Base-by-base conservation (phyloP, 2,113 vertebrate species). In the Tympanuchus pallidicinctus region DNA sequence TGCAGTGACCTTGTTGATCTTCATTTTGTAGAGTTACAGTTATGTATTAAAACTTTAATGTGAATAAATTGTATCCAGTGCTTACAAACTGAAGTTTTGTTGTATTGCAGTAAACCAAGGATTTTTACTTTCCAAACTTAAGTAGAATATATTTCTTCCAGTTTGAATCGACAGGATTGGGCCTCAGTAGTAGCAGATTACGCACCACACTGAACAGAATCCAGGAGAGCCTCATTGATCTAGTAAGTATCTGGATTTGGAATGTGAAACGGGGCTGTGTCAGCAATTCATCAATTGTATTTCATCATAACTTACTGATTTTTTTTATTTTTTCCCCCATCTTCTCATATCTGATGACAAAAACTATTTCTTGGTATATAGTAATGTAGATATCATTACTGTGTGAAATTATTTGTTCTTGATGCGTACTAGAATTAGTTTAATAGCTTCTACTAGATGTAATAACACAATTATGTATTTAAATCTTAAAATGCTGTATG, bases 181-280 rank as follows among this genome's bases (percentile, higher is more conserved):
- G 99, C 67, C 98, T 99, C 80, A 99, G 99, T 96, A 99, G 99
- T 97, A 99, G 99, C 97, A 97, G 99, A 97, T 97, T 99, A 86
- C 98, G 99, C 76, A 99, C 99, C 61, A 99, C 99, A 2, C 97
- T 99, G 82, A 99, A 98, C 98, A 98, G 99, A 95, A 99, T 99
- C 96, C 99, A 99, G 83, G 99, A 99, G 97, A 99, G 98, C 95
- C 98, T 99, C 89, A 99, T 99, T 92, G 99, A 99, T 96, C 88
- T 99, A 98, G 99, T 99, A 97, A 98, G 99, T 95, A 82, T 67
- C 30, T 71, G 90, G 36, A 54, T 52, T 92, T 92, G 13, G 67
- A 95, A 32, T 17, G 11, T 84, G 77, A 52, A 79, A 65, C 54
- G 40, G 10, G 3, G 74, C 20, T 65, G 6, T 63, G 32, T 73